Base-by-base conservation (phyloP, 2,797 vertebrate species). In the Phoxinus dragarum region DNA sequence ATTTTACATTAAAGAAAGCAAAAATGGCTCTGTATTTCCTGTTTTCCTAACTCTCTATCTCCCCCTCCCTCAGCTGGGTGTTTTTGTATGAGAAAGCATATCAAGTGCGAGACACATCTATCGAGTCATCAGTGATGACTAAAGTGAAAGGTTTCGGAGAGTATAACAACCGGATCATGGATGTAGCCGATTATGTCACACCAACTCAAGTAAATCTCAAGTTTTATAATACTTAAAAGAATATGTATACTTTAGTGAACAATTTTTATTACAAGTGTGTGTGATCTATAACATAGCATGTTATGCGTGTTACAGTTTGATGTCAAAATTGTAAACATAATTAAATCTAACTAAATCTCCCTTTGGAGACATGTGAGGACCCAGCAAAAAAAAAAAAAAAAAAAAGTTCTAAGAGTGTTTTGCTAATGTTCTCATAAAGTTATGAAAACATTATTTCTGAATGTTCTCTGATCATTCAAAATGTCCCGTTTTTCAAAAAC, bases 31-130 rank as follows among this genome's bases (percentile, higher is more conserved):
- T 69, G 17, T 67, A 11, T 59, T 27, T 40, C 6, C 23, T 12
- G 21, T 10, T 72, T 61, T n/a, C 16, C 47, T 23, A 31, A 31
- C 40, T 76, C 21, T 67, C 40, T 73, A 10, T 21, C 52, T 38
- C 36, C 64, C 7, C 34, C 27, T 21, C 36, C 2, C 40, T 72
- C 88, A 96, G 98, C 31, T 99, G 97, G 97, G 98, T 99, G 88
- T 99, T 99, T 94, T 80, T 98, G 78, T 94, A 97, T 14, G 97
- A 99, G 91, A 98, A 98, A 91, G 97, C 97, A 1, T 99, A 99
- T 89, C 98, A 99, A 92, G 94, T 96, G 42, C 94, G 96, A 52
- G 97, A 98, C 93, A 97, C 97, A 0, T 94, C 95, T 66, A 96
- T 99, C 5, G 97, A 99, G 90, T 98, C 97, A 42, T 98, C 97